Evolutionary conservation across 2,113 vertebrate species (phyloP).

Genomic region (Ctenodactylus gundi): DNA sequence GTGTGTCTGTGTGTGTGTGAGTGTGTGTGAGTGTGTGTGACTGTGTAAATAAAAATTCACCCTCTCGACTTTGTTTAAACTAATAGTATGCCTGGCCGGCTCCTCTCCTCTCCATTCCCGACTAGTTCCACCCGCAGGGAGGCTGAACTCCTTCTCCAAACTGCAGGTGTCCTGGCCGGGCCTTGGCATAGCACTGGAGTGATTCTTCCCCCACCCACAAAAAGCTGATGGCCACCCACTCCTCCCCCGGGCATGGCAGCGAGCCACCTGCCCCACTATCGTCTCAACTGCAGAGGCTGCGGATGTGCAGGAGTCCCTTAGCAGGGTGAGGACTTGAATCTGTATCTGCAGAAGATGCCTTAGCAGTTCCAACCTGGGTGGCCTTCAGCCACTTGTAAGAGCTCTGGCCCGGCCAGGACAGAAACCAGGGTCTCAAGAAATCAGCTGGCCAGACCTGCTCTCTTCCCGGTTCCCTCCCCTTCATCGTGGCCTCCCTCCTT

Average conservation of each 20-base stretch:
- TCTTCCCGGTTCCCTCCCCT: neutral
- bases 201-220: too few species aligned
- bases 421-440: neutral
- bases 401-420: neutral
- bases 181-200: neutral
- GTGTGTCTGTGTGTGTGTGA: neutral
- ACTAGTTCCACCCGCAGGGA: too few species aligned
- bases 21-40: too few species aligned
- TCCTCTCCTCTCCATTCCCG: neutral
- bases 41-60: neutral
- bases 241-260: neutral
- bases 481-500: neutral
- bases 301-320: neutral
- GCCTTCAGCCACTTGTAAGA: neutral
- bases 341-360: neutral
- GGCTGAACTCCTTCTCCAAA: neutral
- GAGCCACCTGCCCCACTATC: too few species aligned
- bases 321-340: neutral
- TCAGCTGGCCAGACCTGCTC: neutral
- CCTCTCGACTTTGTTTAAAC: neutral
- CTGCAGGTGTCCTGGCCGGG: neutral
- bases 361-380: neutral
- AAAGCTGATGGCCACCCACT: neutral
- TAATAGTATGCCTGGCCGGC: neutral
- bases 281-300: neutral